A percentile compares a stretch with the other conserved stretches of the same genome.
Conservation (phyloP, 2,888 invertebrate genomes). For the Subacronicta megacephala region DNA sequence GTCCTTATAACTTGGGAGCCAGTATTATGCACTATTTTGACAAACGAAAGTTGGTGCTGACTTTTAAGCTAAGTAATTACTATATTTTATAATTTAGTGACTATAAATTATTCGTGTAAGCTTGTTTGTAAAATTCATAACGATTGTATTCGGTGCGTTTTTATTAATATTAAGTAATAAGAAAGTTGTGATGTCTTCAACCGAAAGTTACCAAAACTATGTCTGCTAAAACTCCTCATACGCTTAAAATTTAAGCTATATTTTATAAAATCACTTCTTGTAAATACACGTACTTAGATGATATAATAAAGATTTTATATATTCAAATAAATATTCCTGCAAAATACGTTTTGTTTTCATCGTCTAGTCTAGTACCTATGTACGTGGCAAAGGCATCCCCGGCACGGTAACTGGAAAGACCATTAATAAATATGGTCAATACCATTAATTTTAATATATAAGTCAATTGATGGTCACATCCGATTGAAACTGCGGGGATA, state of each 20-base stretch:
- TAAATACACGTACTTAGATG: slow-evolving; percentile 55
- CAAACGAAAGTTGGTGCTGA: slow-evolving; percentile 82
- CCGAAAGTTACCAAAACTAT: slow-evolving; percentile 78
- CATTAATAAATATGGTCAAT: too few species aligned
- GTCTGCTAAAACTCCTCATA: slow-evolving; percentile 22
- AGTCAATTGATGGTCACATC: too few species aligned
- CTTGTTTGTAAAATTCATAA: slow-evolving; percentile 7
- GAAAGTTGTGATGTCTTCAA: slow-evolving; percentile 42
- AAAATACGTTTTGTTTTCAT: slow-evolving; percentile 13
- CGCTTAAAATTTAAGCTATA: slow-evolving; percentile 29
- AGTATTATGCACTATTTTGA: slow-evolving; percentile 68
- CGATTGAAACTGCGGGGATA: too few species aligned
- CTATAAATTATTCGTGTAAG: slow-evolving; percentile 40
- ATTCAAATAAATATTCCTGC: slow-evolving; percentile 26
- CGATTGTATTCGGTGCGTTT: neutral
- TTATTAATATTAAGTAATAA: slow-evolving; percentile 2
- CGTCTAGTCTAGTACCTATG: too few species aligned
- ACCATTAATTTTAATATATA: too few species aligned
- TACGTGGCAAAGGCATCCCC: too few species aligned
- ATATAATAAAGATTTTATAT: slow-evolving; percentile 43
- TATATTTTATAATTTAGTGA: slow-evolving; percentile 25
- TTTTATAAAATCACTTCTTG: slow-evolving; percentile 47
- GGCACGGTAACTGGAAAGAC: too few species aligned
- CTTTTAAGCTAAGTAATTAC: slow-evolving; percentile 42
- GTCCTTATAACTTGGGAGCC: slow-evolving; percentile 49